These are phyloP conservation scores for Biston betularia DNA, from an alignment of 2,888 invertebrate species.

Conservation along the genomic window DNA sequence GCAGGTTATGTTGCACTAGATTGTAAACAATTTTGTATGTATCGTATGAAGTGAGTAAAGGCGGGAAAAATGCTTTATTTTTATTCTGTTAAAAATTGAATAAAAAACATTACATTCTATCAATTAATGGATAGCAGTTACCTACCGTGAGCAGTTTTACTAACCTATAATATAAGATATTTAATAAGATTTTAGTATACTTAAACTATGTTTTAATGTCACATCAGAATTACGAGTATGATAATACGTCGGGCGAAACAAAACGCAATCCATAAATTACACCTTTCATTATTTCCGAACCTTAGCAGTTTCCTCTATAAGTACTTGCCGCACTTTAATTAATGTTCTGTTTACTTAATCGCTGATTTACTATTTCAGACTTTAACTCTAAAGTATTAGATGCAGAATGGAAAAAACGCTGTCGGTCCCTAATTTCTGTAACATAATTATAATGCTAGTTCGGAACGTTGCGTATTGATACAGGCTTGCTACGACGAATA, in stretches of 20 bases:
- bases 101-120: no score
- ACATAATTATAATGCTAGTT: conserved; percentile 39
- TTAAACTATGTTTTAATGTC: no score
- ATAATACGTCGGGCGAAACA: conserved; percentile 1
- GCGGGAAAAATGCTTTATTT: no score
- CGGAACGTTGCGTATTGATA: conserved; percentile 33
- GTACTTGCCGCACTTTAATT: conserved; percentile 31
- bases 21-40: no score
- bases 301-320: conserved; percentile 23
- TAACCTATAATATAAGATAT: no score
- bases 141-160: no score
- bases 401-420: conserved; percentile 21
- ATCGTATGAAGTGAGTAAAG: no score
- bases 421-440: conserved; percentile 26
- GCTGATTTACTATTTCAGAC: conserved; percentile 12
- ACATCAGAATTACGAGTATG: not conserved
- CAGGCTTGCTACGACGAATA: conserved; percentile 87
- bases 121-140: no score
- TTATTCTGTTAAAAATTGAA: no score
- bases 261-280: conserved; percentile 18
- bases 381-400: conserved; percentile 22
- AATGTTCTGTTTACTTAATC: conserved; percentile 35
- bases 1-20: no score
- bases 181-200: no score
- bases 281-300: conserved; percentile 18